Conservation (phyloP, 1,140 invertebrate species). For the Euschistus heros region DNA sequence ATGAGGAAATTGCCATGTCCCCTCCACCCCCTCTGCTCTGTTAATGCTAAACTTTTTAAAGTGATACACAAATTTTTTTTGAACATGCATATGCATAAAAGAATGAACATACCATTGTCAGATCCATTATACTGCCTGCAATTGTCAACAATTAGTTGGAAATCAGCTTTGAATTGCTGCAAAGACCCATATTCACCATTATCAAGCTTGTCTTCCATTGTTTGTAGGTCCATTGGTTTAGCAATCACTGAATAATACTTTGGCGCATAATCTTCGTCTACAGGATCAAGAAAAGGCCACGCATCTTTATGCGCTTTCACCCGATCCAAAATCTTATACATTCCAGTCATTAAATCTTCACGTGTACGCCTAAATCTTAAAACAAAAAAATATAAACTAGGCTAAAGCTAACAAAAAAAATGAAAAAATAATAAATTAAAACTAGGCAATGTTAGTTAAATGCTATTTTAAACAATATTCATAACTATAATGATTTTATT, state of each 20-base stretch:
- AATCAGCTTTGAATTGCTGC: slow-evolving; percentile 73
- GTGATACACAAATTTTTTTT: no score
- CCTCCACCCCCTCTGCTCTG: no score
- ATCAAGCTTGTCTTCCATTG: slow-evolving; percentile 79
- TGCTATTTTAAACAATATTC: no score
- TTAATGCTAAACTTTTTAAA: no score
- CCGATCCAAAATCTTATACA: slow-evolving; percentile 78
- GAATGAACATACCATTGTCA: slow-evolving; percentile 60
- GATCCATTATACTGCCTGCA: slow-evolving; percentile 83
- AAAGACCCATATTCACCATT: slow-evolving; percentile 65
- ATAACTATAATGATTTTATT: no score
- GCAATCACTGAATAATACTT: slow-evolving; percentile 68
- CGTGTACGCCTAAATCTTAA: slow-evolving; percentile 61
- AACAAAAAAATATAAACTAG: slow-evolving; percentile 27
- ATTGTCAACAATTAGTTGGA: slow-evolving; percentile 82
- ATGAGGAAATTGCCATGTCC: no score
- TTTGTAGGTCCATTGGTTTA: slow-evolving; percentile 74
- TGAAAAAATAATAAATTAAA: no score
- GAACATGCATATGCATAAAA: no score
- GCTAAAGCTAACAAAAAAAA: no score
- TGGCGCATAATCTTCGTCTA: slow-evolving; percentile 82
- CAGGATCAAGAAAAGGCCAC: slow-evolving; percentile 84
- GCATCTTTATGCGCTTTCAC: slow-evolving; percentile 77
- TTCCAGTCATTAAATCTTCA: slow-evolving; percentile 72
- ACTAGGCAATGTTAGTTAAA: no score